Percentiles rank a stretch among this genome's conserved stretches.
phyloP scores from a whole-genome alignment of 2,797 vertebrate species.

The Aphelocoma californica region DNA sequence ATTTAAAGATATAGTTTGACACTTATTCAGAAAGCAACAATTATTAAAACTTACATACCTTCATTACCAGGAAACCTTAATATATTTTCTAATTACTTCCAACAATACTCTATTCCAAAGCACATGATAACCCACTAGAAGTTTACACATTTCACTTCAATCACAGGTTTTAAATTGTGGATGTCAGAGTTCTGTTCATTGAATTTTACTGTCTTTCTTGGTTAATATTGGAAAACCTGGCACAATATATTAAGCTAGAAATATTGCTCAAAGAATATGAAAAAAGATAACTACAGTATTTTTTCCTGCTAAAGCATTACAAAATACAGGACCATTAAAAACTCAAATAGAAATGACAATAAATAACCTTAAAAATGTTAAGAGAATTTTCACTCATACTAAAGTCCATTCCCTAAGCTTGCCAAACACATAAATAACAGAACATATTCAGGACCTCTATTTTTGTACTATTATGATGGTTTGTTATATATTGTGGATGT shows the following conservation, averaged over 20 bases:
- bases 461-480: conserved; percentile 67
- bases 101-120: conserved; percentile 81
- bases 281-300: conserved; percentile 74
- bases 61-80: conserved; percentile 80
- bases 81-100: conserved; percentile 79
- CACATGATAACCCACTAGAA: conserved; percentile 76
- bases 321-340: conserved; percentile 77
- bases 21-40: conserved; percentile 81
- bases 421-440: conserved; percentile 66
- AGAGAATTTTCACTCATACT: conserved; percentile 68
- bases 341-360: conserved; percentile 74
- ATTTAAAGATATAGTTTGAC: conserved; percentile 80
- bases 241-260: conserved; percentile 78
- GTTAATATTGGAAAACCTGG: conserved; percentile 70
- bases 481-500: conserved; percentile 64
- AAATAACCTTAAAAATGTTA: conserved; percentile 66
- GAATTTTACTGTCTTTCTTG: conserved; percentile 74
- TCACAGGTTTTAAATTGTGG: conserved; percentile 71
- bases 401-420: conserved; percentile 70
- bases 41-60: conserved; percentile 81
- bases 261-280: conserved; percentile 77
- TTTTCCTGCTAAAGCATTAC: conserved; percentile 77
- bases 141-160: conserved; percentile 76
- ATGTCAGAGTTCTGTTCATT: conserved; percentile 70
- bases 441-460: conserved; percentile 70